phyloP scores from a whole-genome alignment of 2,888 invertebrate genomes.

The Pollenia amentaria region DNA sequence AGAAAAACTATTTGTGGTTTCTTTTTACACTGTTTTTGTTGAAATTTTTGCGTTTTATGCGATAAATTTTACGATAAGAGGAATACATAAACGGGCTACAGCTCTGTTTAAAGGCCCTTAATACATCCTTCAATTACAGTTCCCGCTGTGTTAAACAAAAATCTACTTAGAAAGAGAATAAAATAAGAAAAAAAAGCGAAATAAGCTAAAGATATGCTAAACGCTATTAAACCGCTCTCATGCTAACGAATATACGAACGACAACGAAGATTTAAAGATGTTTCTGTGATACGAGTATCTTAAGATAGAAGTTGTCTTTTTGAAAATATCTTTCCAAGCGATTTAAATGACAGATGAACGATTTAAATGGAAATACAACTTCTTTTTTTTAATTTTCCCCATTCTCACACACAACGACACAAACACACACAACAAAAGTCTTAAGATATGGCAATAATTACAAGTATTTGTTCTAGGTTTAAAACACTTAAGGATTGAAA shows the following conservation, averaged over 20 bases:
- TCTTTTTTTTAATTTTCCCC: constrained; percentile 2
- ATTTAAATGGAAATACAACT: constrained; percentile 71
- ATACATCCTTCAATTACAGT: background rate
- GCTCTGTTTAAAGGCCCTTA: background rate
- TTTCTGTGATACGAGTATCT: constrained; percentile 68
- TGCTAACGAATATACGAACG: constrained; percentile 61
- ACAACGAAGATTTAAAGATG: constrained; percentile 68
- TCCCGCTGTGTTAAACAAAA: background rate
- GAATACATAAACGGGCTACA: too few species aligned
- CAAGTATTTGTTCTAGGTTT: constrained; percentile 54
- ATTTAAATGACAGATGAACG: constrained; percentile 78
- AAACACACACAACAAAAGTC: background rate
- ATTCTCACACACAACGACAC: background rate
- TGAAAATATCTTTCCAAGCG: constrained; percentile 77
- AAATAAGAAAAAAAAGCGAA: background rate
- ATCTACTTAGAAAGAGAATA: constrained; percentile 3
- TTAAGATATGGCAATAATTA: constrained; percentile 47
- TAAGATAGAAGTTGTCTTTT: constrained; percentile 78
- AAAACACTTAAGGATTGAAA: constrained; percentile 51
- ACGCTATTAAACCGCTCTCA: constrained; percentile 65
- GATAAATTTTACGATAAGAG: too few species aligned
- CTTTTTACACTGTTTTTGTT: too few species aligned
- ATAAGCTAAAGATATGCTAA: constrained; percentile 60
- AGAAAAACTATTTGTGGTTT: too few species aligned
- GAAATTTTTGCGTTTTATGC: too few species aligned